Evolutionary conservation across 2,113 vertebrate species (phyloP).

Genomic region (Salminus brasiliensis): DNA sequence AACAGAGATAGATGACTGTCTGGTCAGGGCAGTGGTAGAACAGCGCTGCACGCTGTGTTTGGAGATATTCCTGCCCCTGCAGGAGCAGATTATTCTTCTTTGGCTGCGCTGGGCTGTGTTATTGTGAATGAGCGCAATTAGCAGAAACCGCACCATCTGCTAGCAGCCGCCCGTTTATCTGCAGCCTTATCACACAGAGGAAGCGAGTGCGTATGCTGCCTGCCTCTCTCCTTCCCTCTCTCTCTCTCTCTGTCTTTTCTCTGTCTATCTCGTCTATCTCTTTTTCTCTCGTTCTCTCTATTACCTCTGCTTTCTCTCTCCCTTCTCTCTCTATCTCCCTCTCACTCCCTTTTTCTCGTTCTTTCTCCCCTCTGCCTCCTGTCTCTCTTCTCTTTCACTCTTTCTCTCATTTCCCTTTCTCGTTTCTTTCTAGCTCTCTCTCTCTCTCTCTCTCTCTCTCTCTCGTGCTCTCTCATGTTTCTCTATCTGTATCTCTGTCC

Average conservation of each 20-base stretch:
- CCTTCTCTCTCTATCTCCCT: too few relatives aligned
- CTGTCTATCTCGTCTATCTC: neutral
- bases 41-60: neutral
- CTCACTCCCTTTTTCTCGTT: neutral
- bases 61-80: slow-evolving; percentile 20
- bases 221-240: neutral
- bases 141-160: slow-evolving; percentile 31
- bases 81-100: slow-evolving; percentile 10
- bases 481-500: neutral
- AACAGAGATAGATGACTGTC: neutral
- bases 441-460: too few relatives aligned
- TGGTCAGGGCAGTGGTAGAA: slow-evolving; percentile 22
- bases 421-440: too few relatives aligned
- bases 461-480: too few relatives aligned
- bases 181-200: slow-evolving; percentile 24
- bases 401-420: too few relatives aligned
- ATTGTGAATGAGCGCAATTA: slow-evolving; percentile 44
- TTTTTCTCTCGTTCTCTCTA: too few relatives aligned
- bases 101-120: neutral
- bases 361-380: neutral
- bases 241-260: neutral
- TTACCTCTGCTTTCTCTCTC: too few relatives aligned
- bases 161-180: slow-evolving; percentile 12
- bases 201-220: neutral
- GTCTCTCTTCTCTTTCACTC: too few relatives aligned